Conservation (phyloP, 2,888 invertebrate genomes). For the Cantharis rustica region DNA sequence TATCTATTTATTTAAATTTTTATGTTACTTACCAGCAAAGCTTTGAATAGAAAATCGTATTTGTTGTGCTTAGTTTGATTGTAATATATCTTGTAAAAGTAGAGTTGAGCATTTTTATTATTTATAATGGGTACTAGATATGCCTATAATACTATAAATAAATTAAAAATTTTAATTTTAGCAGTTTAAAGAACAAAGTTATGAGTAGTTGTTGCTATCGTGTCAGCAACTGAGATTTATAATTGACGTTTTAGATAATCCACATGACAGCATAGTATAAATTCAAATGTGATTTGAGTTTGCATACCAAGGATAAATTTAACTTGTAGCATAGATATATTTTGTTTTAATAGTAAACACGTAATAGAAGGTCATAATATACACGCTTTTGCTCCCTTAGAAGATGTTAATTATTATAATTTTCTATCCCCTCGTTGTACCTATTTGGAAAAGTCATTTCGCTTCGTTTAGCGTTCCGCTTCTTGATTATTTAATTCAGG, state of each 20-base stretch:
- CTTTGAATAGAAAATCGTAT: too few relatives aligned
- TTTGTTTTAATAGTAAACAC: conserved; percentile 22
- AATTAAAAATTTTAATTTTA: not conserved
- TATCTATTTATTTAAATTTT: too few relatives aligned
- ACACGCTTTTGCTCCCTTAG: conserved; percentile 13
- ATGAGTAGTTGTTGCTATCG: conserved; percentile 35
- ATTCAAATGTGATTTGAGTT: conserved; percentile 48
- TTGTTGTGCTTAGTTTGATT: too few relatives aligned
- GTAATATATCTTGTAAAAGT: too few relatives aligned
- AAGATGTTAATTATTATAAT: conserved; percentile 35
- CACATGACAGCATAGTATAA: conserved; percentile 52
- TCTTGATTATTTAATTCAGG: conserved; percentile 55
- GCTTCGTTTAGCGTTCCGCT: conserved; percentile 56
- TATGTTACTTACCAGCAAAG: too few relatives aligned
- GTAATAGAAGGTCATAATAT: conserved; percentile 25
- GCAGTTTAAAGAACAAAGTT: conserved; percentile 10
- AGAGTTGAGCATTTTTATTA: too few relatives aligned
- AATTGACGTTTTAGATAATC: conserved; percentile 52
- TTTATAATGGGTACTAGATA: too few relatives aligned
- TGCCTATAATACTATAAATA: too few relatives aligned
- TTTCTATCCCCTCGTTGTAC: conserved; percentile 35
- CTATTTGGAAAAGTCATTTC: conserved; percentile 53
- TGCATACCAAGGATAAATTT: conserved; percentile 28
- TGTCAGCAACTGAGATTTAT: conserved; percentile 40
- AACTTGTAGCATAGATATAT: conserved; percentile 23